A percentile compares a stretch with the other conserved stretches of the same genome.
Conservation (phyloP, 2,797 vertebrate genomes). For the Notolabrus celidotus region DNA sequence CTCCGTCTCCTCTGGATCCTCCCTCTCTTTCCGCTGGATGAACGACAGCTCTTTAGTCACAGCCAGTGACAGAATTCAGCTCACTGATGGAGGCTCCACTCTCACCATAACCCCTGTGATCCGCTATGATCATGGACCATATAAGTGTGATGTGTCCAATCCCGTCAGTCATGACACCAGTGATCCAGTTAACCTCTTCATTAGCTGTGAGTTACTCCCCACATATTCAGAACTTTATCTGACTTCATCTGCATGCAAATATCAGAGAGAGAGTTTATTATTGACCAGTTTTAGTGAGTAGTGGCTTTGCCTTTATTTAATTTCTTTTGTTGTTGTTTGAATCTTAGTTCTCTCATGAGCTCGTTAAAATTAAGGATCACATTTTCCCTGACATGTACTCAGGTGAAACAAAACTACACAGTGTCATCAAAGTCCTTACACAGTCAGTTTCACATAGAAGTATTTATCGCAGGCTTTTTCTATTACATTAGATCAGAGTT, state of each 20-base stretch:
- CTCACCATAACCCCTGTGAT: conserved; percentile 61
- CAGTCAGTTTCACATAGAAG: too few relatives aligned
- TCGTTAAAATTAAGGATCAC: too few relatives aligned
- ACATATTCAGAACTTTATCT: neutral
- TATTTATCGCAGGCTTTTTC: too few relatives aligned
- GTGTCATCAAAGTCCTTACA: too few relatives aligned
- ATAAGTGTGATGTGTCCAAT: conserved; percentile 68
- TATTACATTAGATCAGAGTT: too few relatives aligned
- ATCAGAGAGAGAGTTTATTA: too few relatives aligned
- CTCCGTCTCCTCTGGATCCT: conserved; percentile 62
- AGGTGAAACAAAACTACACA: too few relatives aligned
- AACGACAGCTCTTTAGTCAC: conserved; percentile 71
- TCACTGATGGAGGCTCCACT: conserved; percentile 47
- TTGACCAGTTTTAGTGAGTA: too few relatives aligned
- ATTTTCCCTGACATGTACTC: too few relatives aligned
- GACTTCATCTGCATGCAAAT: conserved; percentile 9
- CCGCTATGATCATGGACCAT: conserved; percentile 71
- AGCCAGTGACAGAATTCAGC: conserved; percentile 41
- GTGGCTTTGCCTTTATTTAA: too few relatives aligned
- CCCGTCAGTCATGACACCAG: conserved; percentile 56
- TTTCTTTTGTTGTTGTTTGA: too few relatives aligned
- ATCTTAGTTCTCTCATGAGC: too few relatives aligned
- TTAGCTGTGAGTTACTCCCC: conserved; percentile 65
- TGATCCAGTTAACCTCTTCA: conserved; percentile 40
- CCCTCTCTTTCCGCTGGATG: conserved; percentile 66